phyloP scores from a whole-genome alignment of 2,113 vertebrate genomes.

The Tragelaphus buxtoni region DNA sequence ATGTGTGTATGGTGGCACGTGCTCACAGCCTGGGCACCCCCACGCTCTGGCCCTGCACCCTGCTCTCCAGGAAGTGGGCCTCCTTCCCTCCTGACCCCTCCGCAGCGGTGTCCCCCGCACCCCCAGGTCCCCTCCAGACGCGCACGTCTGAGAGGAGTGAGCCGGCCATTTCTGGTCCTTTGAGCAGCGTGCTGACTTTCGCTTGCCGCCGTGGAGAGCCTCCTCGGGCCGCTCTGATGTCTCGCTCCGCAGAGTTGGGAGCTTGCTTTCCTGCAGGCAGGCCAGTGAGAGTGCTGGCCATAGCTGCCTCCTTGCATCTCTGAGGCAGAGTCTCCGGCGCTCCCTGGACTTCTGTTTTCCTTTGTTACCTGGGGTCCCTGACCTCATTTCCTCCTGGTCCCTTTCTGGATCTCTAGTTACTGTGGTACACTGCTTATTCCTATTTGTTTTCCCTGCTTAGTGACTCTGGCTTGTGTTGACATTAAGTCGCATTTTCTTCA shows the following conservation, averaged over 20 bases:
- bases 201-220: neutral
- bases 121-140: neutral
- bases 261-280: rapidly evolving
- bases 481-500: neutral
- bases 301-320: neutral
- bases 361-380: neutral
- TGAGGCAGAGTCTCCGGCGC: rapidly evolving
- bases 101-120: neutral
- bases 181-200: neutral
- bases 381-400: neutral
- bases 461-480: neutral
- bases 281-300: neutral
- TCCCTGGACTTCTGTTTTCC: rapidly evolving
- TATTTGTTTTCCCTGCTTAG: neutral
- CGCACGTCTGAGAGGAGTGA: neutral
- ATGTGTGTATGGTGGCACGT: rapidly evolving
- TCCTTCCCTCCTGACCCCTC: neutral
- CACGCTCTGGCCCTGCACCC: neutral
- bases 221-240: rapidly evolving
- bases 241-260: rapidly evolving
- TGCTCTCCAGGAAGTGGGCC: neutral
- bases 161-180: neutral
- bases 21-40: neutral
- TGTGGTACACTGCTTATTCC: neutral
- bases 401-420: neutral